Conservation (phyloP, 2,797 vertebrate genomes). For the Lateolabrax maculatus region DNA sequence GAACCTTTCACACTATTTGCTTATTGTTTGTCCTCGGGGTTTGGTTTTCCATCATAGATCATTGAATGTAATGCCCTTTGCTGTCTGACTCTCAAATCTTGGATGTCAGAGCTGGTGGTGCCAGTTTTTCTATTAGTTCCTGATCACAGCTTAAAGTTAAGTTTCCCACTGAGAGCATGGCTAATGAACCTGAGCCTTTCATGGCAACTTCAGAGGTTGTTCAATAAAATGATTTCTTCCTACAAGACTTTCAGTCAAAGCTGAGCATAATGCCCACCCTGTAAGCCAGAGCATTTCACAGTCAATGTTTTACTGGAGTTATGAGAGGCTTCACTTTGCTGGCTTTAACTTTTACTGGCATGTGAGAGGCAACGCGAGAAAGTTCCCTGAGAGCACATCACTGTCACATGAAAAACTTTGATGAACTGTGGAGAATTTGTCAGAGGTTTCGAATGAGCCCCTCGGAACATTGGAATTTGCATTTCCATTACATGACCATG, state of each 20-base stretch:
- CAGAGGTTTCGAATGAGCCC: not conserved
- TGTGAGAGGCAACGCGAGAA: not conserved
- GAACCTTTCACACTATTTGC: not conserved
- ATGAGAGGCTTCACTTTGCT: slow-evolving; percentile 9
- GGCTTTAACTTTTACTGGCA: slow-evolving; percentile 14
- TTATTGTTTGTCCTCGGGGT: not conserved
- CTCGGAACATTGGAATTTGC: not conserved
- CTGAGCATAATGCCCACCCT: slow-evolving; percentile 18
- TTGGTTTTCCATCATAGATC: slow-evolving; percentile 6
- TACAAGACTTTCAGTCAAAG: slow-evolving; percentile 15
- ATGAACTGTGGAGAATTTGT: not conserved
- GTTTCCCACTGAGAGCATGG: slow-evolving; percentile 67
- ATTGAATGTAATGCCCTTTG: not conserved
- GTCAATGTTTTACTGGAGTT: slow-evolving; percentile 10
- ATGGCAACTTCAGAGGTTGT: slow-evolving; percentile 67
- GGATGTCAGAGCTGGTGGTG: not conserved
- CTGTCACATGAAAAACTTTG: slow-evolving; percentile 8
- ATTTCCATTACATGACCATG: not conserved
- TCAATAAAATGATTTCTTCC: slow-evolving; percentile 40
- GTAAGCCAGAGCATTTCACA: not conserved
- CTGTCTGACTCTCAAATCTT: slow-evolving; percentile 3
- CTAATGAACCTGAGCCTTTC: slow-evolving; percentile 70
- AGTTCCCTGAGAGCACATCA: slow-evolving; percentile 14
- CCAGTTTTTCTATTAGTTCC: slow-evolving; percentile 20
- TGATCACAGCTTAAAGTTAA: slow-evolving; percentile 39